Evolutionary conservation across 2,113 vertebrate genomes (phyloP), one percentile per base, ranked within the genome.

Genomic region (Oxygymnocypris stewartii): DNA sequence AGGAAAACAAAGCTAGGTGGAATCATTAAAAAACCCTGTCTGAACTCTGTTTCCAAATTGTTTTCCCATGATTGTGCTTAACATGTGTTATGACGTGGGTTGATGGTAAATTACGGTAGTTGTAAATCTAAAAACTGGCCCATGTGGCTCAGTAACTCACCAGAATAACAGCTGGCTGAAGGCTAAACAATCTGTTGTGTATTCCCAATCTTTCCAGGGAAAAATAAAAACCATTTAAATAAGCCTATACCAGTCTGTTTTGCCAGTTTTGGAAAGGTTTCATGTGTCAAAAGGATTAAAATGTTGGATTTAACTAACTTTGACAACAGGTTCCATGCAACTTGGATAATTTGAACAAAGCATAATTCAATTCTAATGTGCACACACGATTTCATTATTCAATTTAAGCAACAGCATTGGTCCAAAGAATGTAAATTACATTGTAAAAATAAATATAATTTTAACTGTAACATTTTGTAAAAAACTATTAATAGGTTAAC

Each of bases 1-100:
- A 88, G 67, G 82, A 74, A 77, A 75, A 59, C 23, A 83, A 57
- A 79, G 61, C 47, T 67, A 42, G 23, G 61, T 5, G 57, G 37
- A 80, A n/a, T n/a, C 14, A 47, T 81, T 47, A 25, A 7, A 44
- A 81, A 65, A 28, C 9, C 20, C 12, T 44, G 35, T 18, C 13
- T 42, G 79, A 37, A 37, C 51, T 54, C 37, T 11, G 12, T 81
- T 63, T 81, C 42, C 73, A 25, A n/a, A 18, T 65, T 0, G 1
- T 65, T 65, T 65, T 47, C 37, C 59, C 59, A 44, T 81, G 79
- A 47, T 23, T 28, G 40, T 12, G 37, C 12, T 65, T 75, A 63
- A 25, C 79, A 42, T 42, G 79, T 80, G 78, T 37, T 25, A 42
- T 23, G 59, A 81, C 35, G 31, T 63, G 35, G 78, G 37, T 44